Percentiles rank a stretch among this genome's conserved stretches.
Evolutionary conservation across 1,140 invertebrate species (phyloP).

Genomic region (Akabosia matsudoensis): DNA sequence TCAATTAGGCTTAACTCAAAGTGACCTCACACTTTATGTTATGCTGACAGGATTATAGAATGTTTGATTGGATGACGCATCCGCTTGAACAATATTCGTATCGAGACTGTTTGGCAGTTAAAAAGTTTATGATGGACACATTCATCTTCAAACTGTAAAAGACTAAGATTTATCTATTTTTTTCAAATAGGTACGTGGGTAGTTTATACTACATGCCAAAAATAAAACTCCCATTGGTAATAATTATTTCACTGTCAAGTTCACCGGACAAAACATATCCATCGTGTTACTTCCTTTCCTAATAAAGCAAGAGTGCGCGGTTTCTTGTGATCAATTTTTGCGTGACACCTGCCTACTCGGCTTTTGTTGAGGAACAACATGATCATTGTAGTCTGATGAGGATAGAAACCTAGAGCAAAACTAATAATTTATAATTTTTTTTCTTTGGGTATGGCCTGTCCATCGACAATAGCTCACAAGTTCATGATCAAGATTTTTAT

Average conservation of each 20-base stretch:
- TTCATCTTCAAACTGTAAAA: too few relatives aligned
- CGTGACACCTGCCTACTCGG: not conserved
- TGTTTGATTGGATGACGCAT: conserved; percentile 7
- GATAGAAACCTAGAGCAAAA: not conserved
- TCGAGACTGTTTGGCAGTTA: too few relatives aligned
- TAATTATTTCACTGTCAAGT: conserved; percentile 23
- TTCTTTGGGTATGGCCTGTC: not conserved
- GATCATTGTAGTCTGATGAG: too few relatives aligned
- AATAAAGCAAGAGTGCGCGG: too few relatives aligned
- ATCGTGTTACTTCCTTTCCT: conserved; percentile 12
- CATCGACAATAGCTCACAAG: not conserved
- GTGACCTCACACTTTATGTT: conserved; percentile 10
- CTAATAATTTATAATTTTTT: not conserved
- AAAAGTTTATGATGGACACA: too few relatives aligned
- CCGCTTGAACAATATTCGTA: not conserved
- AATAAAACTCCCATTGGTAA: conserved; percentile 1
- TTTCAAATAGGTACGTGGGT: too few relatives aligned
- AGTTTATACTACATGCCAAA: not conserved
- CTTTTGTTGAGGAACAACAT: not conserved
- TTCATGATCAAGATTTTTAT: not conserved
- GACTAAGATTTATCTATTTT: too few relatives aligned
- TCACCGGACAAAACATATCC: not conserved
- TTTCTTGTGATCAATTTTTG: too few relatives aligned
- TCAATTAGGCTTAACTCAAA: not conserved
- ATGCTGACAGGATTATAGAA: conserved; percentile 6